A percentile compares a stretch with the other conserved stretches of the same genome.
These are phyloP conservation scores for Cyphomyrus discorhynchus DNA, from an alignment of 2,113 vertebrate species.

Conservation along the genomic window DNA sequence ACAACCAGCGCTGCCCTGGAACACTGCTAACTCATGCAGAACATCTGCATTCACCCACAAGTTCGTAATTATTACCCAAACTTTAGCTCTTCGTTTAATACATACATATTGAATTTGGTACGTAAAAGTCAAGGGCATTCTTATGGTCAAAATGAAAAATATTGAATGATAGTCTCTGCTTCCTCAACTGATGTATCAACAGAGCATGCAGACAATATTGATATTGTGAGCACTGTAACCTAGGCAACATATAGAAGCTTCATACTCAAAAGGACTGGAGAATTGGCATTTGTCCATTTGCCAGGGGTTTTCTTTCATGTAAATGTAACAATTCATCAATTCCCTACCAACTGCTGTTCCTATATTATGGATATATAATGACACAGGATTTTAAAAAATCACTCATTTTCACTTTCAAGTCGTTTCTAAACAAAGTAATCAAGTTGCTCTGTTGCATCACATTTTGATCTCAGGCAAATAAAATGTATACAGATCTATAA, in stretches of 20 bases:
- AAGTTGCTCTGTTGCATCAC: not conserved
- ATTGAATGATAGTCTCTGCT: not conserved
- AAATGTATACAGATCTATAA: not conserved
- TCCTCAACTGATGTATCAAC: not conserved
- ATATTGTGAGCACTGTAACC: not conserved
- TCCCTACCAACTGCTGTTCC: not conserved
- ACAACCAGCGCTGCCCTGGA: not conserved
- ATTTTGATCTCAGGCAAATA: not conserved
- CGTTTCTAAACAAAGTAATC: not conserved
- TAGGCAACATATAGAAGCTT: not conserved
- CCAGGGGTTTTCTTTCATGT: not conserved
- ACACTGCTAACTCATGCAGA: not conserved
- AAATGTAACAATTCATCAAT: not conserved
- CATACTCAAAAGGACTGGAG: not conserved
- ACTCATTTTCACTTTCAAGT: not conserved
- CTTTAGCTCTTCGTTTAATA: not conserved
- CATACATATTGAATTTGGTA: not conserved
- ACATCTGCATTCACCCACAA: not conserved
- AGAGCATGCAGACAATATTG: not conserved
- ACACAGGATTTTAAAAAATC: not conserved
- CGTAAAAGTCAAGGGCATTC: not conserved
- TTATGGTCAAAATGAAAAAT: not conserved
- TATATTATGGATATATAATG: not conserved
- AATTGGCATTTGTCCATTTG: not conserved
- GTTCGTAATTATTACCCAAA: not conserved